phyloP scores from a whole-genome alignment of 2,888 invertebrate species.

The Drosophila mimica region DNA sequence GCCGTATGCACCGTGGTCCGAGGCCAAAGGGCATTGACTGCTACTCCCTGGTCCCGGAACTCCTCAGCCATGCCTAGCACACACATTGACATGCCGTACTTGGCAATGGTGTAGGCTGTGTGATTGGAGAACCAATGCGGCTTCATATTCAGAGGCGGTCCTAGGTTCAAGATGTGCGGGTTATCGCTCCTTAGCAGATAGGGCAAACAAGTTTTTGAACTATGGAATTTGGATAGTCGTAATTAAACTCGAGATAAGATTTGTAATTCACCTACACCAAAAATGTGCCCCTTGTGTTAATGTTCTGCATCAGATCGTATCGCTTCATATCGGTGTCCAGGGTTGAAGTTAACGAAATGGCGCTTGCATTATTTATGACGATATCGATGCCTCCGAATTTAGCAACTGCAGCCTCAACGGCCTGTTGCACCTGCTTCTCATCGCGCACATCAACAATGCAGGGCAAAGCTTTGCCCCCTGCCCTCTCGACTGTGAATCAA shows the following conservation, averaged over 20 bases:
- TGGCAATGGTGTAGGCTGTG: conserved; percentile 98
- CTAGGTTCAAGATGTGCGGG: conserved; percentile 97
- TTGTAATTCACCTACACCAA: conserved; percentile 89
- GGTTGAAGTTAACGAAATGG: conserved; percentile 94
- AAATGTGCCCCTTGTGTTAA: conserved; percentile 98
- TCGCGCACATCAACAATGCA: conserved; percentile 93
- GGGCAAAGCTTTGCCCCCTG: conserved; percentile 92
- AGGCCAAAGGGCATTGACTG: conserved; percentile 98
- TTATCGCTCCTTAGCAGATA: conserved; percentile 93
- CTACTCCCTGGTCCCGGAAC: conserved; percentile 92
- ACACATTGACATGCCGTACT: conserved; percentile 99
- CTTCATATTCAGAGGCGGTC: conserved; percentile 96
- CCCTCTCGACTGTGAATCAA: conserved; percentile 88
- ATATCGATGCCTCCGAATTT: conserved; percentile 98
- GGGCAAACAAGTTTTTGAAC: conserved; percentile 95
- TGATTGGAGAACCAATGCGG: conserved; percentile 95
- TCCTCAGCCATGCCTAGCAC: conserved; percentile 99
- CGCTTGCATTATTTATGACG: conserved; percentile 97
- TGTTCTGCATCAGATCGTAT: conserved; percentile 97
- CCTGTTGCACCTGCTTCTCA: conserved; percentile 88
- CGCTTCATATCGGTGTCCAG: conserved; percentile 95
- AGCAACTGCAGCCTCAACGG: conserved; percentile 89
- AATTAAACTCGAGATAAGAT: background rate
- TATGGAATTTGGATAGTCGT: conserved; percentile 83
- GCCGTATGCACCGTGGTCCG: conserved; percentile 96